These are phyloP conservation scores for Seriola rivoliana DNA, from an alignment of 2,113 vertebrate species.

Conservation along the genomic window DNA sequence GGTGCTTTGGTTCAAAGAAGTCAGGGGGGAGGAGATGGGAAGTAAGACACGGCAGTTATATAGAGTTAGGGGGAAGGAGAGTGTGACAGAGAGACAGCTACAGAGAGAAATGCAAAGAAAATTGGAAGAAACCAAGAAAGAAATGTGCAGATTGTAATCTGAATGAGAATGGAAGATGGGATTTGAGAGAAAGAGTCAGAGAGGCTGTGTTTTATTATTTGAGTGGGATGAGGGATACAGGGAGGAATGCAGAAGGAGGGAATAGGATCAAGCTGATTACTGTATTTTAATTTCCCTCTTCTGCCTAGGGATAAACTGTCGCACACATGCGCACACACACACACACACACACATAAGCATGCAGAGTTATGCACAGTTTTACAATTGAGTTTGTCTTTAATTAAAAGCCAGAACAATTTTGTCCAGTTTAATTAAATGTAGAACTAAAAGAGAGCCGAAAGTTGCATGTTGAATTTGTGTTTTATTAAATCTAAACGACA, in stretches of 20 bases:
- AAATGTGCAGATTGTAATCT: slow-evolving; percentile 69
- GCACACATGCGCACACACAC: not conserved
- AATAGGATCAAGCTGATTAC: slow-evolving; percentile 58
- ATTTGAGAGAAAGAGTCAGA: slow-evolving; percentile 52
- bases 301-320: slow-evolving; percentile 53
- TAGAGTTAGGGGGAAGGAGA: not conserved
- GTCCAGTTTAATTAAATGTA: slow-evolving; percentile 69
- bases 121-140: slow-evolving; percentile 56
- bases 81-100: slow-evolving; percentile 15
- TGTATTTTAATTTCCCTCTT: slow-evolving; percentile 68
- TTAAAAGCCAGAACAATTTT: slow-evolving; percentile 65
- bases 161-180: slow-evolving; percentile 57
- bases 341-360: slow-evolving; percentile 31
- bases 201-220: slow-evolving; percentile 49
- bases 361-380: slow-evolving; percentile 52
- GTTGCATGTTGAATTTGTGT: slow-evolving; percentile 46
- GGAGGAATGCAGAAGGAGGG: slow-evolving; percentile 32
- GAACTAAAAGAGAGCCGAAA: slow-evolving; percentile 46
- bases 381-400: slow-evolving; percentile 63
- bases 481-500: slow-evolving; percentile 32
- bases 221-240: not conserved
- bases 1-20: slow-evolving; percentile 62
- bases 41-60: slow-evolving; percentile 14
- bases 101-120: slow-evolving; percentile 34
- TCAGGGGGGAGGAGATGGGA: not conserved